A percentile compares a stretch with the other conserved stretches of the same genome.
Evolutionary conservation across 2,888 invertebrate genomes (phyloP).

Genomic region (Monochamus alternatus): DNA sequence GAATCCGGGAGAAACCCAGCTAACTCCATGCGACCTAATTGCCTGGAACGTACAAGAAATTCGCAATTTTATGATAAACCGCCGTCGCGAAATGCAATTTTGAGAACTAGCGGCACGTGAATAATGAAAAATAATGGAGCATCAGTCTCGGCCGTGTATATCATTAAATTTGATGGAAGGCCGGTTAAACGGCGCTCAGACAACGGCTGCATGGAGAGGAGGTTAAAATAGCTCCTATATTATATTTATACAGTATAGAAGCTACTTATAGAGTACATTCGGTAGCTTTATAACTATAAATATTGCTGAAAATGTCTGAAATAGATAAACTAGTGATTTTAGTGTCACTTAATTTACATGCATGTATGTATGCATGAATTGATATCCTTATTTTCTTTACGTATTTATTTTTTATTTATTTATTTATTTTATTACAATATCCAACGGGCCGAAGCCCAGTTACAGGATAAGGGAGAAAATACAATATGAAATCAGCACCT

Average conservation of each 20-base stretch:
- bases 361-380: too few relatives aligned
- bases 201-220: slow-evolving; percentile 48
- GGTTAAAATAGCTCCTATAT: slow-evolving; percentile 30
- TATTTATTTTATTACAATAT: too few relatives aligned
- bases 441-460: too few relatives aligned
- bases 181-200: slow-evolving; percentile 57
- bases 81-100: slow-evolving; percentile 67
- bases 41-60: slow-evolving; percentile 45
- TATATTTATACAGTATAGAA: slow-evolving; percentile 6
- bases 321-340: too few relatives aligned
- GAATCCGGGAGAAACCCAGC: neutral
- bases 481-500: too few relatives aligned
- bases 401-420: too few relatives aligned
- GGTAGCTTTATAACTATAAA: too few relatives aligned
- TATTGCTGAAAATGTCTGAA: too few relatives aligned
- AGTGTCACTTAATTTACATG: too few relatives aligned
- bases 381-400: too few relatives aligned
- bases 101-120: slow-evolving; percentile 68
- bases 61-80: slow-evolving; percentile 55
- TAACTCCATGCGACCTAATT: slow-evolving; percentile 16
- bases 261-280: too few relatives aligned
- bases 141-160: slow-evolving; percentile 68
- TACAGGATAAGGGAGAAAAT: too few relatives aligned
- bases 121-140: slow-evolving; percentile 71
- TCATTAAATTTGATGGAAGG: slow-evolving; percentile 70